These are phyloP conservation scores for Bos indicus DNA, from an alignment of 2,113 vertebrate species.

Conservation along the genomic window DNA sequence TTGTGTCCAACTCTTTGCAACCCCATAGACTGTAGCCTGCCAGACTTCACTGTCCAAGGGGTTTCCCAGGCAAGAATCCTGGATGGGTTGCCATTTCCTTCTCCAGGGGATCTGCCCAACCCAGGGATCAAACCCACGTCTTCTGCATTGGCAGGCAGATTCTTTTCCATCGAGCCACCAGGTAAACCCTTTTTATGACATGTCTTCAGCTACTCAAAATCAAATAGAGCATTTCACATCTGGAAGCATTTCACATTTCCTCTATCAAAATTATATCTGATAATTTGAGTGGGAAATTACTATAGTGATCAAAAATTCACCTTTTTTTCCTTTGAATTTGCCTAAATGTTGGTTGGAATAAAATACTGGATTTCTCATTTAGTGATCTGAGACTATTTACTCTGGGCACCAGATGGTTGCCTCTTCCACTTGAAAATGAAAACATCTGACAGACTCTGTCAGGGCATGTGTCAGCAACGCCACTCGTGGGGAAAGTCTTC, in stretches of 20 bases:
- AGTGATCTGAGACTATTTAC: neutral
- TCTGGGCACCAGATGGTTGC: constrained; percentile 39
- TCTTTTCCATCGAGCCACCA: neutral
- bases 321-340: constrained; percentile 9
- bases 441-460: constrained; percentile 49
- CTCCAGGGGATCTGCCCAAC: neutral
- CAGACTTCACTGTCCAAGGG: neutral
- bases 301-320: neutral
- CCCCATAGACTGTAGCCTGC: neutral
- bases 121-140: neutral
- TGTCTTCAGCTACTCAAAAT: neutral
- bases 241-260: neutral
- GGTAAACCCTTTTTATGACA: neutral
- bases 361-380: neutral
- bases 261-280: neutral
- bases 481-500: constrained; percentile 49
- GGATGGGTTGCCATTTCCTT: neutral
- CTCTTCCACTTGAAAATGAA: constrained; percentile 28
- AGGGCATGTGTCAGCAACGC: constrained; percentile 32
- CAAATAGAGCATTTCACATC: neutral
- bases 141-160: neutral
- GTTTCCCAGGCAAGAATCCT: neutral
- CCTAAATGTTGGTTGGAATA: neutral
- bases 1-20: neutral
- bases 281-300: neutral